Evolutionary conservation across 2,888 invertebrate genomes (phyloP).

Genomic region (Sinhomidia bicolor): DNA sequence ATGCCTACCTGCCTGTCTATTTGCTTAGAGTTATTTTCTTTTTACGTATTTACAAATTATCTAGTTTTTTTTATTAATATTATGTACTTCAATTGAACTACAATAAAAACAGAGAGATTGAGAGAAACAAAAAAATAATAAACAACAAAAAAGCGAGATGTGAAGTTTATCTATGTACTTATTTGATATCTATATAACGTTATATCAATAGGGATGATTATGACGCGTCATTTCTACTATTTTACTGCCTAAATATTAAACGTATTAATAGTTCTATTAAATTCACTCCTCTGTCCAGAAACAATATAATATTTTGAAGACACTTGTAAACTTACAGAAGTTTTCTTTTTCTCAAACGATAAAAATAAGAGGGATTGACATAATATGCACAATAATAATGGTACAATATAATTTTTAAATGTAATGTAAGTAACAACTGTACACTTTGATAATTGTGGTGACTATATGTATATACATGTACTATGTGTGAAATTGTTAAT

Average conservation of each 20-base stretch:
- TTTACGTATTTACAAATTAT: conserved; percentile 34
- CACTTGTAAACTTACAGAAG: conserved; percentile 40
- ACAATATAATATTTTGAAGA: conserved; percentile 51
- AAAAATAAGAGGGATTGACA: conserved; percentile 63
- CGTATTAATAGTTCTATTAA: conserved; percentile 11
- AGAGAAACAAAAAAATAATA: conserved; percentile 57
- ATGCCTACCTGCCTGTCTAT: conserved; percentile 3
- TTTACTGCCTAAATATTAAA: not conserved
- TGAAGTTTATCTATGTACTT: not conserved
- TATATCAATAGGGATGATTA: not conserved
- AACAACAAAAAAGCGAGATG: conserved; percentile 62
- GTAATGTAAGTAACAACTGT: conserved; percentile 32
- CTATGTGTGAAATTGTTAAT: not conserved
- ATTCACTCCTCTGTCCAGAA: conserved; percentile 16
- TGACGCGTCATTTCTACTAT: not conserved
- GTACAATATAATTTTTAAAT: conserved; percentile 4
- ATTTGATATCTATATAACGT: not conserved
- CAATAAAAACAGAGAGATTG: conserved; percentile 64
- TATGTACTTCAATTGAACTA: conserved; percentile 55
- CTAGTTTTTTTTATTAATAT: too few species aligned
- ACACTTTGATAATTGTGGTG: not conserved
- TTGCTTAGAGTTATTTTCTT: not conserved
- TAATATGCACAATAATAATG: conserved; percentile 11
- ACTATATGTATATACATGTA: conserved; percentile 28
- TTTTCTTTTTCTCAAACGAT: conserved; percentile 54